A percentile compares a stretch with the other conserved stretches of the same genome.
phyloP scores from a whole-genome alignment of 2,113 vertebrate species.

The Pangasianodon gigas region DNA sequence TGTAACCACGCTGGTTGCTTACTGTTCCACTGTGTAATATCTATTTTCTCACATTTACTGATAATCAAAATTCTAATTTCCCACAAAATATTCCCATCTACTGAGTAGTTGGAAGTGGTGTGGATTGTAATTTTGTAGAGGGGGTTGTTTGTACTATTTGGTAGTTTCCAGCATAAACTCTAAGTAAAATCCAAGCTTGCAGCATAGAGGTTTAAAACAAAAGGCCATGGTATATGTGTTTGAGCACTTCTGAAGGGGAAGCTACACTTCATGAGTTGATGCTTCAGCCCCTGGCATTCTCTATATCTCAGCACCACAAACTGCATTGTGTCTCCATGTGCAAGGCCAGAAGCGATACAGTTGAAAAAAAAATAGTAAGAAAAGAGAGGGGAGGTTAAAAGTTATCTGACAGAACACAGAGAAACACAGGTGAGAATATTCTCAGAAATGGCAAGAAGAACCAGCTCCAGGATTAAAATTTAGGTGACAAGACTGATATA shows the following conservation, averaged over 20 bases:
- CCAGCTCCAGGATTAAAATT: constrained; percentile 15
- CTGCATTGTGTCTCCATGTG: constrained; percentile 35
- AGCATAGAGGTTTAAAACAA: neutral
- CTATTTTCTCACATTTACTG: neutral
- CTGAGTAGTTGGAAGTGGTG: neutral
- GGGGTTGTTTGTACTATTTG: neutral
- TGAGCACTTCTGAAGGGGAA: constrained; percentile 11
- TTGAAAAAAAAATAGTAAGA: neutral
- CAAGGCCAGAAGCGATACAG: constrained; percentile 28
- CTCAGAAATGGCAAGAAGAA: neutral
- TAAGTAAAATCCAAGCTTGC: neutral
- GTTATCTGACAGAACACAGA: neutral
- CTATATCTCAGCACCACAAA: constrained; percentile 39
- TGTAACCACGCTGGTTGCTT: neutral
- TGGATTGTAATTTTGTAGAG: neutral
- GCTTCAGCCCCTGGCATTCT: constrained; percentile 24
- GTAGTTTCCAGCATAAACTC: neutral
- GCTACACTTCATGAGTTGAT: neutral
- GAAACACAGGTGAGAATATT: neutral
- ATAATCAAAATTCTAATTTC: neutral
- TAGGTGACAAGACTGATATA: neutral
- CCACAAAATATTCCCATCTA: neutral
- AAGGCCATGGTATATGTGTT: constrained; percentile 24
- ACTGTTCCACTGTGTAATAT: neutral
- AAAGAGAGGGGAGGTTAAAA: constrained; percentile 20